phyloP scores from a whole-genome alignment of 2,113 vertebrate species.

The Alligator mississippiensis region DNA sequence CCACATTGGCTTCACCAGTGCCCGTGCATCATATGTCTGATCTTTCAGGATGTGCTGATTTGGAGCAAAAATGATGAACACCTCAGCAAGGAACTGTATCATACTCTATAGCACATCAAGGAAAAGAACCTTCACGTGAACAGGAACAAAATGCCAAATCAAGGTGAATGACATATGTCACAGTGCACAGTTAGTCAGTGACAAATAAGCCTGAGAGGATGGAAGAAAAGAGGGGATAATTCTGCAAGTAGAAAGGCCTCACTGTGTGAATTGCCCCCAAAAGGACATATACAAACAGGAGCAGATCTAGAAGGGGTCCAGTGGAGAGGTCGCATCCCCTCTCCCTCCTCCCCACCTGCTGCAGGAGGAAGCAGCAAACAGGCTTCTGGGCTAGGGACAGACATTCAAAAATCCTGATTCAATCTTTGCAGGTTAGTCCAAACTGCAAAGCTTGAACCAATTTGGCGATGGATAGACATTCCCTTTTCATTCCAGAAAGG shows the following conservation, averaged over 20 bases:
- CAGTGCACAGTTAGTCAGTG: not conserved
- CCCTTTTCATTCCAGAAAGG: too few relatives aligned
- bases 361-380: not conserved
- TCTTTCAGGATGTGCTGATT: not conserved
- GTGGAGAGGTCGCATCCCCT: not conserved
- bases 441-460: too few relatives aligned
- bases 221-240: not conserved
- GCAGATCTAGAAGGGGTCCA: too few relatives aligned
- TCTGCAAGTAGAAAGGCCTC: not conserved
- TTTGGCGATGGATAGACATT: too few relatives aligned
- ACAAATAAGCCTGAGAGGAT: not conserved
- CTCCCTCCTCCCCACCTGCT: not conserved
- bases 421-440: too few relatives aligned
- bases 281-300: not conserved
- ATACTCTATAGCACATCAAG: slow-evolving; percentile 12
- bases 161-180: not conserved
- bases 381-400: not conserved
- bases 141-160: not conserved
- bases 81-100: slow-evolving; percentile 17
- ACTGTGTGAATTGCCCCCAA: not conserved
- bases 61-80: slow-evolving; percentile 43
- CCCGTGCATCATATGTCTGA: not conserved
- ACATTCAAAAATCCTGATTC: too few relatives aligned
- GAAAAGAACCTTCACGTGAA: not conserved
- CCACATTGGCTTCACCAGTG: slow-evolving; percentile 9